Conservation (phyloP, 2,113 vertebrate genomes). For the Planiliza haematocheilus region DNA sequence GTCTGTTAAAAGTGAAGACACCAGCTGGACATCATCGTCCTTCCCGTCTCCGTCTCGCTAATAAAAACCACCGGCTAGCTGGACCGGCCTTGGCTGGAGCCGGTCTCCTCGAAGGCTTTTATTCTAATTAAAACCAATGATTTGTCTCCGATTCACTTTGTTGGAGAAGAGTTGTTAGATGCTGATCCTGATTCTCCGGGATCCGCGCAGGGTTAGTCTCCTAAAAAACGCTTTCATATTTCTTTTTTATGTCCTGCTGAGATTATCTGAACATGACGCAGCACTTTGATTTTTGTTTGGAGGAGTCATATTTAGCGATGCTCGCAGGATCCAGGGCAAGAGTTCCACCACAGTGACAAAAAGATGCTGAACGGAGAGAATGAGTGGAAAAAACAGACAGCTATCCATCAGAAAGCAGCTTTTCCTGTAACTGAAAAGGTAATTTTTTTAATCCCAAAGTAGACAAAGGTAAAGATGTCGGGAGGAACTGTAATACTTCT, state of each 20-base stretch:
- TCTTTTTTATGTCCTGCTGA: too few species aligned
- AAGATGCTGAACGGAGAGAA: not conserved
- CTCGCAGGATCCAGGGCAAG: not conserved
- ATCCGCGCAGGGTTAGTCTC: slow-evolving; percentile 55
- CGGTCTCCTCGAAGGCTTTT: slow-evolving; percentile 84
- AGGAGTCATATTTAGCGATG: not conserved
- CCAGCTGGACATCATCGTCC: slow-evolving; percentile 53
- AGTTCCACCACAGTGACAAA: not conserved
- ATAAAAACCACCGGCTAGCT: slow-evolving; percentile 72
- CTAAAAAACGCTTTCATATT: slow-evolving; percentile 13
- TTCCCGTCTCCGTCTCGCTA: slow-evolving; percentile 49
- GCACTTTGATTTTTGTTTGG: not conserved
- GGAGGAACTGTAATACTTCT: not conserved
- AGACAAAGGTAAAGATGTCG: not conserved
- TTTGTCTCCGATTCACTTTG: slow-evolving; percentile 85
- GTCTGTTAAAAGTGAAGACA: slow-evolving; percentile 61
- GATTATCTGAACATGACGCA: not conserved
- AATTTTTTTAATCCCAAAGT: not conserved
- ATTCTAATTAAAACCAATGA: slow-evolving; percentile 92
- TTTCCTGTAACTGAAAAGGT: not conserved
- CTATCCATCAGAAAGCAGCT: too few species aligned
- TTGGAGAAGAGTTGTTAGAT: slow-evolving; percentile 78
- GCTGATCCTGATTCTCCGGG: slow-evolving; percentile 77
- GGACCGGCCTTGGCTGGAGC: slow-evolving; percentile 57
- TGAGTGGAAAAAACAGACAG: not conserved